Evolutionary conservation across 2,888 invertebrate genomes (phyloP), one percentile per base, ranked within the genome.

Genomic region (Anodontia alba): DNA sequence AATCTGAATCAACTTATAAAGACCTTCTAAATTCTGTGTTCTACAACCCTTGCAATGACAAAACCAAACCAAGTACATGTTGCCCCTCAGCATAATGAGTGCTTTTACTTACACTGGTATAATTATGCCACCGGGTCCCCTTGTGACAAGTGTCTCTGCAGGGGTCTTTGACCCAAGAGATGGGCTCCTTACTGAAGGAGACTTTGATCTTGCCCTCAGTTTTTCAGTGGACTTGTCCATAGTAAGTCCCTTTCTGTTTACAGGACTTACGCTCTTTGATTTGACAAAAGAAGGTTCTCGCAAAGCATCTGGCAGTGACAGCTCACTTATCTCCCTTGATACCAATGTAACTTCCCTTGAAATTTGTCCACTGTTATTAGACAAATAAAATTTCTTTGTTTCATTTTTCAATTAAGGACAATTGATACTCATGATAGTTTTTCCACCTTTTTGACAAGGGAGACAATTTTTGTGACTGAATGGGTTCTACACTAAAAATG

Each of bases 171-270:
- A 26, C 10, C 54, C 54, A 26, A 54, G 23, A 23, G 54, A 54
- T 26, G 62, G 62, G 20, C 62, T 62, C 33, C 33, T 62, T 62
- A 12, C 29, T 15, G 33, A 31, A 17, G 62, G 62, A 33, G 62
- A 62, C 33, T 33, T 31, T 33, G 62, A 62, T 33, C 74, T 69
- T 62, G 76, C 36, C 73, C 74, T 78, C 42, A 78, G 20, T 33
- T 51, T 76, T 7, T 78, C 81, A 70, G 26, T 73, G n/a, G 81
- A 78, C 38, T 76, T 78, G 62, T 82, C 78, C 33, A 76, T 67
- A 8, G 78, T 29, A 42, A 82, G 76, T 20, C 69, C 51, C 26
- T 77, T 81, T 74, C 73, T 73, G 33, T 62, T 62, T 8, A 10
- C n/a, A 74, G 38, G 66, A 46, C 51, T 49, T 57, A 51, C 31